Evolutionary conservation across 2,797 vertebrate genomes (phyloP).

Genomic region (Bradypodion pumilum): DNA sequence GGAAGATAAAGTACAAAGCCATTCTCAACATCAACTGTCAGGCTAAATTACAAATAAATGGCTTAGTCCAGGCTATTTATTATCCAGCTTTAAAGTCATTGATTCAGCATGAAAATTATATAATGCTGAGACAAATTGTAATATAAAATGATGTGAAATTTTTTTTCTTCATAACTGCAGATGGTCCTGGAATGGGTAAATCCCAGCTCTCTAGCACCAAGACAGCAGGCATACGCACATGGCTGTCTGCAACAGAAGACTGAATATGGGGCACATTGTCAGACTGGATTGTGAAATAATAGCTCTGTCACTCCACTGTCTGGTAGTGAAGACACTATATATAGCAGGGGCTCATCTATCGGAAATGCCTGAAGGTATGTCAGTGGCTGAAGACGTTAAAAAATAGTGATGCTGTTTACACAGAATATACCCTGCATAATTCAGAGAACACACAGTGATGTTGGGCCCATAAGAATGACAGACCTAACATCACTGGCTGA

Average conservation of each 20-base stretch:
- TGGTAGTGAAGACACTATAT: neutral
- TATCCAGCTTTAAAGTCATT: slow-evolving; percentile 59
- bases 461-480: no score
- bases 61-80: slow-evolving; percentile 51
- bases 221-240: neutral
- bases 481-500: no score
- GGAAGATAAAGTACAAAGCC: slow-evolving; percentile 64
- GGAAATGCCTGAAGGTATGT: neutral
- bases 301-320: neutral
- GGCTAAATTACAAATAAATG: slow-evolving; percentile 63
- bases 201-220: neutral
- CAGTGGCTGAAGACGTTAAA: neutral
- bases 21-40: slow-evolving; percentile 57
- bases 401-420: neutral
- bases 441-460: no score
- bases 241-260: slow-evolving; percentile 14
- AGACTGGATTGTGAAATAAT: slow-evolving; percentile 14
- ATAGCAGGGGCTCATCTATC: slow-evolving; percentile 9
- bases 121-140: slow-evolving; percentile 20
- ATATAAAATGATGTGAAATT: slow-evolving; percentile 53
- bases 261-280: slow-evolving; percentile 15
- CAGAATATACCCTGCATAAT: neutral
- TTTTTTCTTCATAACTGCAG: slow-evolving; percentile 12
- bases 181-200: slow-evolving; percentile 11
- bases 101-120: slow-evolving; percentile 44